These are phyloP conservation scores for Sphaeridia pumilis DNA, from an alignment of 2,888 invertebrate species.

Conservation along the genomic window DNA sequence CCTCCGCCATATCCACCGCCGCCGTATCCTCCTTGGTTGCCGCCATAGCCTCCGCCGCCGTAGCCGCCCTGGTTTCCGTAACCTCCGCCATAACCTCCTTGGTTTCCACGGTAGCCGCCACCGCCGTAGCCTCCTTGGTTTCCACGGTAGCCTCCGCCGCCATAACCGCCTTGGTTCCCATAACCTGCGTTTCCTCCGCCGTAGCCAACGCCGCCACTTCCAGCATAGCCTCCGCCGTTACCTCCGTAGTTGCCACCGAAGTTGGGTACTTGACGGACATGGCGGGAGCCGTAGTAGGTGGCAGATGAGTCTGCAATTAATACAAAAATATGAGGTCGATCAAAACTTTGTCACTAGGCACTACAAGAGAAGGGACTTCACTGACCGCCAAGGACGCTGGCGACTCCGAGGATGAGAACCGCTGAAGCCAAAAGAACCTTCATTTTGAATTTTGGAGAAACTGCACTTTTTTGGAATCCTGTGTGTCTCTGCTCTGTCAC, in stretches of 20 bases:
- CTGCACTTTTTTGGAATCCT: too few species aligned
- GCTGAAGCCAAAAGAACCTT: too few species aligned
- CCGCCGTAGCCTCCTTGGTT: background rate
- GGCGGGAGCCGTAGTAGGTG: too few species aligned
- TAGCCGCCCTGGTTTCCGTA: background rate
- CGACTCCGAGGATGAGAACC: too few species aligned
- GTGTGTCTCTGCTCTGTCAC: too few species aligned
- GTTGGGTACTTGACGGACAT: too few species aligned
- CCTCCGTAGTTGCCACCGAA: background rate
- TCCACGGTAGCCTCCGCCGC: conserved; percentile 1
- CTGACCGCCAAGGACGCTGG: too few species aligned
- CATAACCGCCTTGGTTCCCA: background rate
- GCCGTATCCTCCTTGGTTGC: background rate
- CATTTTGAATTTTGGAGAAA: too few species aligned
- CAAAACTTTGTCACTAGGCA: too few species aligned
- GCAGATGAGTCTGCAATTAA: too few species aligned
- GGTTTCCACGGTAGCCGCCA: background rate
- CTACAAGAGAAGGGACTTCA: too few species aligned
- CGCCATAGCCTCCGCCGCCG: background rate
- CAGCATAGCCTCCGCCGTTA: background rate
- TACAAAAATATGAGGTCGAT: too few species aligned
- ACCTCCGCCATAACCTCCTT: conserved; percentile 8
- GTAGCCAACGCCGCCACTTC: background rate
- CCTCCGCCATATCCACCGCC: background rate
- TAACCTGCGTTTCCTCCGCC: conserved; percentile 1